Evolutionary conservation across 2,113 vertebrate genomes (phyloP).

Genomic region (Anser brachyrhynchus): DNA sequence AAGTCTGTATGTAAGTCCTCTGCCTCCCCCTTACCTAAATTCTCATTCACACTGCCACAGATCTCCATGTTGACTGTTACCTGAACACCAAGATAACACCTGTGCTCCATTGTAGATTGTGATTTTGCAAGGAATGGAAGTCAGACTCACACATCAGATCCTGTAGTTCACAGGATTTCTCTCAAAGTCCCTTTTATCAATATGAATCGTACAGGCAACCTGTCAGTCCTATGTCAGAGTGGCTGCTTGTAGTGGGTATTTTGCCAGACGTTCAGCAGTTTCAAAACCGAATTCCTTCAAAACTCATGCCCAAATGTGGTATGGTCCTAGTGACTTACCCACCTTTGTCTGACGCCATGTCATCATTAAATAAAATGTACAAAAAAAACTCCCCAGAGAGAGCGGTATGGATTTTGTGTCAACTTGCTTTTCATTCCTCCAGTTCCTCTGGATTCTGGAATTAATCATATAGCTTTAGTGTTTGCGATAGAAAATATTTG

Average conservation of each 20-base stretch:
- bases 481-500: background rate
- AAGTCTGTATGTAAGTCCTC: background rate
- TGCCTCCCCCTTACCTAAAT: background rate
- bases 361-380: background rate
- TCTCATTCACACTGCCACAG: background rate
- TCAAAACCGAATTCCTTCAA: background rate
- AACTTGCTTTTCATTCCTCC: background rate
- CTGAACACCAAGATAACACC: background rate
- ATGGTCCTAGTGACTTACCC: background rate
- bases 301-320: background rate
- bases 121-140: background rate
- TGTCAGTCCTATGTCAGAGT: background rate
- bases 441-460: background rate
- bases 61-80: background rate
- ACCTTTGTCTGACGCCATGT: background rate
- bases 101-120: background rate
- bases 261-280: background rate
- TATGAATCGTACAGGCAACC: background rate
- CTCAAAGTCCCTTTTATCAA: background rate
- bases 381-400: background rate
- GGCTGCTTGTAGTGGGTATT: background rate
- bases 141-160: background rate
- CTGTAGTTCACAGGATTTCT: accelerated
- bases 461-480: background rate
- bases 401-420: background rate